These are phyloP conservation scores for Archaeoteleia sp. DNA, from an alignment of 2,888 invertebrate species.

Conservation along the genomic window DNA sequence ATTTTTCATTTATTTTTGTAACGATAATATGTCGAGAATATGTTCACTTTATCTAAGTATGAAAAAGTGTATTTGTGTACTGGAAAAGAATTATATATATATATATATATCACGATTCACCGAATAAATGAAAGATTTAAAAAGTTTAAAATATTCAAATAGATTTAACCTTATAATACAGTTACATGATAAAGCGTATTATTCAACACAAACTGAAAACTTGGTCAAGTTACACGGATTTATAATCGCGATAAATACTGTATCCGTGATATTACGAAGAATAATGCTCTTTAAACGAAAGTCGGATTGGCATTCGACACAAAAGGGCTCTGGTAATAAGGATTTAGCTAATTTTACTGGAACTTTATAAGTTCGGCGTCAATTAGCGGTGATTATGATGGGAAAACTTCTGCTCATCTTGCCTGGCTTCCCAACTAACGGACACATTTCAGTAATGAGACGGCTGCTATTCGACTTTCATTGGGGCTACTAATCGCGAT, in stretches of 20 bases:
- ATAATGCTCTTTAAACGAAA: constrained; percentile 28
- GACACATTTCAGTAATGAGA: constrained; percentile 70
- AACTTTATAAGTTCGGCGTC: constrained; percentile 69
- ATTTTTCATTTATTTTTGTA: too few relatives aligned
- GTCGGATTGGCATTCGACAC: constrained; percentile 40
- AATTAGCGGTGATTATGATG: constrained; percentile 72
- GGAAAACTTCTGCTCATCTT: constrained; percentile 67
- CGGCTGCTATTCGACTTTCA: constrained; percentile 66
- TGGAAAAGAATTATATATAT: too few relatives aligned
- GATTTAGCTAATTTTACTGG: constrained; percentile 68
- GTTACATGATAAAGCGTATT: too few relatives aligned
- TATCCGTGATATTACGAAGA: constrained; percentile 25
- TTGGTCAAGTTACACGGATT: constrained; percentile 5
- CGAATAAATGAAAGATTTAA: too few relatives aligned
- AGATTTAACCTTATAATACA: too few relatives aligned
- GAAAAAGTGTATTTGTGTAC: too few relatives aligned
- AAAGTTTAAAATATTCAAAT: too few relatives aligned
- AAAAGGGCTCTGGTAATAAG: constrained; percentile 61
- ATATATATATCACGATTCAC: too few relatives aligned
- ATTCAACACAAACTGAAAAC: constrained; percentile 3
- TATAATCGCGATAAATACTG: constrained; percentile 22
- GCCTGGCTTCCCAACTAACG: constrained; percentile 60
- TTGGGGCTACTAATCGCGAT: constrained; percentile 62
- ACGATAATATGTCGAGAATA: too few relatives aligned
- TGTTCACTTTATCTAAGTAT: too few relatives aligned